A percentile compares a stretch with the other conserved stretches of the same genome.
Conservation (phyloP, 2,888 invertebrate genomes). For the Tenthredo livida region DNA sequence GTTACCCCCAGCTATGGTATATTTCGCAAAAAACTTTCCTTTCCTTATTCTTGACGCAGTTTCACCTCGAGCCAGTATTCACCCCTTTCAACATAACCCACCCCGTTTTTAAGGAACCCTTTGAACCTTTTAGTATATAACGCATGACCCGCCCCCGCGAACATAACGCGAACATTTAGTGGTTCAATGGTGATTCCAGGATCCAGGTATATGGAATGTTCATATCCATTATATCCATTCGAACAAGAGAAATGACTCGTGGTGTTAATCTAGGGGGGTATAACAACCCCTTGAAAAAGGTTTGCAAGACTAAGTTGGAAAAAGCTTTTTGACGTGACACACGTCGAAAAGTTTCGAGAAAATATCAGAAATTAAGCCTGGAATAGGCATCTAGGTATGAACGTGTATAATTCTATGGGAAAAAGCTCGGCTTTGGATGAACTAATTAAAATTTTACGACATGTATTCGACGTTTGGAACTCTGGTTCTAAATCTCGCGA, state of each 20-base stretch:
- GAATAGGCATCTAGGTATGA: background rate
- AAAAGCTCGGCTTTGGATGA: background rate
- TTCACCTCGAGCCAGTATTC: background rate
- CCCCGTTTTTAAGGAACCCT: background rate
- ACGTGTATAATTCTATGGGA: background rate
- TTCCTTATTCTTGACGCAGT: background rate
- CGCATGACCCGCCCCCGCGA: background rate
- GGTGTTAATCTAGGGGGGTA: background rate
- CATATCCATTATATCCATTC: slow-evolving; percentile 28
- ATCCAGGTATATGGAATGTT: slow-evolving; percentile 21
- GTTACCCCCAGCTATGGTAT: background rate
- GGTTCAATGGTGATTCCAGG: background rate
- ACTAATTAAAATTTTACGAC: background rate
- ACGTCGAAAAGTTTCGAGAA: background rate
- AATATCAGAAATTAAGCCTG: background rate
- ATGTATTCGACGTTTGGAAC: background rate
- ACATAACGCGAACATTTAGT: slow-evolving; percentile 16
- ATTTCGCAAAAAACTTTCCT: background rate
- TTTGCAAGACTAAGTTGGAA: background rate
- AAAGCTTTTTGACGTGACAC: background rate
- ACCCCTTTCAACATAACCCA: background rate
- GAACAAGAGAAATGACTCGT: background rate
- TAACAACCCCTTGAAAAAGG: background rate
- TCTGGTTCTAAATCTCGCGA: background rate
- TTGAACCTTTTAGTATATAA: background rate